Conservation (phyloP, 2,113 vertebrate species). For the Oncorhynchus mykiss region DNA sequence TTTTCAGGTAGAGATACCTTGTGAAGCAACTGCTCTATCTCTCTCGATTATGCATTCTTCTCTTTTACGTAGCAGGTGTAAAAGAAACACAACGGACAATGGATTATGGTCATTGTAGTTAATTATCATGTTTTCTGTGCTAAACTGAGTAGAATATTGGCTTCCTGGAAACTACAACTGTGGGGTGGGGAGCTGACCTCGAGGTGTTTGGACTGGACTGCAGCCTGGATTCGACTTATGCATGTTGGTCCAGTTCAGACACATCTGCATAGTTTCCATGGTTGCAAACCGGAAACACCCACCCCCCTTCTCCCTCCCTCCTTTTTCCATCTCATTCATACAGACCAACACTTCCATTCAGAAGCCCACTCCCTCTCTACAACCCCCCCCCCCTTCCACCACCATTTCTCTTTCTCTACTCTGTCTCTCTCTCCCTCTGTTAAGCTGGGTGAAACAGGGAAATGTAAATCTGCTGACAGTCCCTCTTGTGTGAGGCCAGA, state of each 20-base stretch:
- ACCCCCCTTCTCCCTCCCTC: conserved; percentile 14
- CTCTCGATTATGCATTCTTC: no score
- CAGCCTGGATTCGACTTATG: conserved; percentile 30
- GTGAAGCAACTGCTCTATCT: no score
- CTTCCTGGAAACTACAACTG: no score
- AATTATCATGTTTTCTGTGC: no score
- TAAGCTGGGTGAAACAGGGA: conserved; percentile 44
- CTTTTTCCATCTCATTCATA: conserved; percentile 23
- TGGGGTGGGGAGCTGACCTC: conserved; percentile 1
- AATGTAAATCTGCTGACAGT: conserved; percentile 51
- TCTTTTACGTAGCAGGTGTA: no score
- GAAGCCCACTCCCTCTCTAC: conserved; percentile 11
- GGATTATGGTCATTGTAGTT: no score
- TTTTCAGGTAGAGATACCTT: no score
- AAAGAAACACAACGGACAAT: no score
- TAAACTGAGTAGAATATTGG: no score
- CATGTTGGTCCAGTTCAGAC: conserved; percentile 41
- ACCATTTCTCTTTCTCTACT: background rate
- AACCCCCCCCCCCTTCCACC: background rate
- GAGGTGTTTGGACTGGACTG: conserved; percentile 28
- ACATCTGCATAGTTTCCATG: conserved; percentile 48
- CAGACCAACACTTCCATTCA: conserved; percentile 24
- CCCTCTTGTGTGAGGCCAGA: conserved; percentile 46
- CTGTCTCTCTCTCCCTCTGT: conserved; percentile 17
- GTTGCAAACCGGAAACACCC: conserved; percentile 39